Percentiles rank a stretch among this genome's conserved stretches.
These are phyloP conservation scores for Sipha maydis DNA, from an alignment of 2,888 invertebrate genomes.

Conservation along the genomic window DNA sequence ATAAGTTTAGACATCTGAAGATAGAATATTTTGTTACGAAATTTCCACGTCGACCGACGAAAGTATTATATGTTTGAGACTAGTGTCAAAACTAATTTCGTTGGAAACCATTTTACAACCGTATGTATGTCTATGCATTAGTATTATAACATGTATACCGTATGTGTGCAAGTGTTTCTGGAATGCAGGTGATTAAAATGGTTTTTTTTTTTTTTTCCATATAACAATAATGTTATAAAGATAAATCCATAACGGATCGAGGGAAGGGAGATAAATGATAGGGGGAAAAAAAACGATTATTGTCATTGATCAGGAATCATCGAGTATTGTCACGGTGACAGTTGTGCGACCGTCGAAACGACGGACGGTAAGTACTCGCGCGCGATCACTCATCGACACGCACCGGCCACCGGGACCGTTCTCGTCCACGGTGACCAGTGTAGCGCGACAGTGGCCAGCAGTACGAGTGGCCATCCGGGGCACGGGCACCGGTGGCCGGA, in stretches of 20 bases:
- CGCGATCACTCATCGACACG: background rate
- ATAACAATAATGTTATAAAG: background rate
- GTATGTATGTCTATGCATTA: too few relatives aligned
- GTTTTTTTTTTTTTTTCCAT: background rate
- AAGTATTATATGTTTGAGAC: too few relatives aligned
- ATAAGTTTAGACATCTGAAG: too few relatives aligned
- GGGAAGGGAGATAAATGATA: background rate
- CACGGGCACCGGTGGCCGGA: slow-evolving; percentile 1
- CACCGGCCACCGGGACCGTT: background rate
- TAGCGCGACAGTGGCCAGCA: background rate
- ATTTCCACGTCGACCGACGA: too few relatives aligned
- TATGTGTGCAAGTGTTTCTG: too few relatives aligned
- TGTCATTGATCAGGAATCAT: slow-evolving; percentile 44
- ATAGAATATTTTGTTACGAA: too few relatives aligned
- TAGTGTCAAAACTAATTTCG: too few relatives aligned
- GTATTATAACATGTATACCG: too few relatives aligned
- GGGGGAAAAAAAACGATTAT: slow-evolving; percentile 7
- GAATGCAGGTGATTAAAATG: too few relatives aligned
- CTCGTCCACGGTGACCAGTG: background rate
- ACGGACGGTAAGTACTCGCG: background rate
- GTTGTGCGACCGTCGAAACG: background rate
- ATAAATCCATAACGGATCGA: background rate
- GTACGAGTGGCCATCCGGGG: background rate
- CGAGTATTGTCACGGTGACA: background rate
- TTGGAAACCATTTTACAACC: too few relatives aligned